Evolutionary conservation across 2,888 invertebrate genomes (phyloP), one percentile per base, ranked within the genome.

Genomic region (Venustoraphidia nigricollis): DNA sequence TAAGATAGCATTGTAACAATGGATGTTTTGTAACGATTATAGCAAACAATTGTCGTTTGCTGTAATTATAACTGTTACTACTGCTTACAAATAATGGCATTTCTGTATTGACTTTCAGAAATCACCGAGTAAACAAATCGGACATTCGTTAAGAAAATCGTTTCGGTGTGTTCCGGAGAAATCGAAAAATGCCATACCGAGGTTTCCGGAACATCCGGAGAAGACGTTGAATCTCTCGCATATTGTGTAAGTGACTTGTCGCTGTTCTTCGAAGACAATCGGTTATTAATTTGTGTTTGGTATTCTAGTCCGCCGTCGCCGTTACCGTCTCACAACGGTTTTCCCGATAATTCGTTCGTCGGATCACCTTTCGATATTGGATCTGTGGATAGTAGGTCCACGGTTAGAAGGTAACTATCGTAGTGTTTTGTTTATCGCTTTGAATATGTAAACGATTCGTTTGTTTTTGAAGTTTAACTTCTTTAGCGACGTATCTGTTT

Each of bases 161-260:
- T 92, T 97, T 69, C 88, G 95, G 59, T 97, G 96, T 70, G 92
- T 95, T 56, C 96, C 96, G 47, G 90, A 89, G 63, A 87, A 92
- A 59, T 81, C 83, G 57, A 81, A 85, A 58, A 76, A 76, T 59
- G 79, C 76, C 60, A 74, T 92, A 61, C 92, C 93, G 55, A 78
- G 88, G 57, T 94, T 93, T 71, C 93, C 92, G 13, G 93, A 93
- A 63, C 88, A 86, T 61, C 93, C 93, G 0, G 94, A 95, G 66
- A 85, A 93, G 63, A 92, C 94, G 2, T 74, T 96, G 56, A 94
- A 97, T 69, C 76, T 96, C 37, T 88, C 93, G 52, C 95, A 96
- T 65, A 95, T 96, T 64, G 93, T 97, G 86, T 92, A 71, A 75
- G 86, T 81, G 47, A 39, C 10, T 51, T 39, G 37, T 41, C n/a